Evolutionary conservation across 2,113 vertebrate genomes (phyloP).

Genomic region (Esox niger): DNA sequence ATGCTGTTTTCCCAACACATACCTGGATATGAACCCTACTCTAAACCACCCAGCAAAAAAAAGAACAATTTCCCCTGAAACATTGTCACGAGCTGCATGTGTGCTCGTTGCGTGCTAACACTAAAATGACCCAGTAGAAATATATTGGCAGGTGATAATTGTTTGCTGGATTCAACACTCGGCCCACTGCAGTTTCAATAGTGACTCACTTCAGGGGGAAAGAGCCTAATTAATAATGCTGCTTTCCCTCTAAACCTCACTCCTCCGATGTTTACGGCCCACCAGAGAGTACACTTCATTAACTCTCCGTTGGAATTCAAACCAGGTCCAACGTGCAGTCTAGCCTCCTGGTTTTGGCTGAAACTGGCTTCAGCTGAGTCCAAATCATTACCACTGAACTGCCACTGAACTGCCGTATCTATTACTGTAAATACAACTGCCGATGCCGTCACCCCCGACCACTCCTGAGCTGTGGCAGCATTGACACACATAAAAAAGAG

Average conservation of each 20-base stretch:
- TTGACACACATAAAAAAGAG: no score
- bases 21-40: background rate
- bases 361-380: background rate
- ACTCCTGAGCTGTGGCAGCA: no score
- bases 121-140: no score
- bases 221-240: slow-evolving; percentile 32
- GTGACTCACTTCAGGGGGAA: background rate
- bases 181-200: slow-evolving; percentile 6
- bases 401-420: slow-evolving; percentile 9
- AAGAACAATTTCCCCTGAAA: no score
- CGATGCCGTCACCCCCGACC: no score
- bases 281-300: slow-evolving; percentile 27
- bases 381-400: slow-evolving; percentile 10
- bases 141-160: no score
- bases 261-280: slow-evolving; percentile 32
- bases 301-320: slow-evolving; percentile 29
- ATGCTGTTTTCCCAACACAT: background rate
- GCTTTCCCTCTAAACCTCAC: slow-evolving; percentile 29
- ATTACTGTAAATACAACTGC: background rate
- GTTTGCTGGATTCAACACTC: background rate
- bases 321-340: slow-evolving; percentile 25
- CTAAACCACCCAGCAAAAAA: no score
- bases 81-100: no score
- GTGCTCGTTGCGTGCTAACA: no score
- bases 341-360: background rate